Evolutionary conservation across 1,140 invertebrate genomes (phyloP), one percentile per base, ranked within the genome.

Genomic region (Stegodyphus mimosarum): DNA sequence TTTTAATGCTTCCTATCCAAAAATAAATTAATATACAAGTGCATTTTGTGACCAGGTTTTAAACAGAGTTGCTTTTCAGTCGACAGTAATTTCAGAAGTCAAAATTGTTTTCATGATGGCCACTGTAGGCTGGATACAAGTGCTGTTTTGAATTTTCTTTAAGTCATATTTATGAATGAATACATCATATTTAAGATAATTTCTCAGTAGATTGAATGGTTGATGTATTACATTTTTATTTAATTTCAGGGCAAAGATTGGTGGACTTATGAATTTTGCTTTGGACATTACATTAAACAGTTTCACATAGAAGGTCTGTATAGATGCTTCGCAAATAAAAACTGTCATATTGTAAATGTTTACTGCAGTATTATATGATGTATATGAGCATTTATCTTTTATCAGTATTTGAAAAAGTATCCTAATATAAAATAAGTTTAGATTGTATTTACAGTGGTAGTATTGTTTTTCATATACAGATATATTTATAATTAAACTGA

Each of bases 191-290:
- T 33, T 33, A 33, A 33, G 33, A 33, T 33, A 33, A 33, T 33
- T 33, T 33, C 33, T 33, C 33, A 33, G 3, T 33, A 33, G 33
- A 33, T 33, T 33, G 33, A 33, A 33, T 33, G 89, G 92, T 90
- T 88, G 92, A 92, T 88, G 78, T 91, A 66, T 33, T 33, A 33
- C 6, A 9, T 18, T 67, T 67, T 17, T 67, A 9, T 87, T 87
- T 80, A 86, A 66, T 89, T 90, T 49, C 86, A 91, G 90, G 91
- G 89, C 15, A 91, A 91, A 86, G 92, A 92, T 84, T 92, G 92
- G 92, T 92, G 92, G 92, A 91, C 90, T 50, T 92, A 92, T 89
- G 91, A 92, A 87, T 91, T 92, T 87, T 92, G 92, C 88, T 92
- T 91, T 89, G 91, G 91, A n/a, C 91, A 91, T 88, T 89, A 90